Base-by-base conservation (phyloP, 2,888 invertebrate genomes). In the Eurytoma adleriae region DNA sequence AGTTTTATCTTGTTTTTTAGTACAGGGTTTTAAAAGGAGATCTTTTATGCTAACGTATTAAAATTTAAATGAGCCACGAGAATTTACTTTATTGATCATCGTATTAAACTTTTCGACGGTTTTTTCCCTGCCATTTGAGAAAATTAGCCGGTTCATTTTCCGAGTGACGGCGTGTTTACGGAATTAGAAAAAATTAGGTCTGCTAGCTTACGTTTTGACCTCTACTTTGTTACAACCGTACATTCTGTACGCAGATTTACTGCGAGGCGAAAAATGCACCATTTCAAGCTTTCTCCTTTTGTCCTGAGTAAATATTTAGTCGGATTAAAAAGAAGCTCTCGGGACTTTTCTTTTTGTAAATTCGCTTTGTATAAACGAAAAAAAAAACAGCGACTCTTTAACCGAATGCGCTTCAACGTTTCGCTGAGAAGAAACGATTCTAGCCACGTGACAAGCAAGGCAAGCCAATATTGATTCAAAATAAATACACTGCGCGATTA, bases 281-380 rank as follows among this genome's bases (percentile, higher is more conserved):
- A 10, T 16, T 66, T 4, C 30, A 12, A 20, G 67, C 24, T 70
- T 40, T 10, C 48, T 64, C 50, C 24, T 18, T 73, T 73, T 68
- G 40, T 50, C 40, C 18, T 14, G 50, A 59, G 52, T 56, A 70
- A 77, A 77, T 77, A 69, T 77, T 70, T 61, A 54, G 13, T 30
- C 16, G 30, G 18, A 48, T 70, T 48, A 62, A 70, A 56, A 64
- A 10, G n/a, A 40, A 40, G 40, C 40, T 40, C 40, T 7, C 40
- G 40, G 7, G 5, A 14, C 50, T 64, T 62, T 10, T 7, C 30
- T 64, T 5, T 16, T 16, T 52, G 7, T 52, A 27, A 62, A 73
- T 61, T 64, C 30, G 20, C 18, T 20, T 24, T 71, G 59, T 50
- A n/a, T 48, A 5, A 20, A 12, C 13, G 16, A n/a, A n/a, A n/a